Percentiles rank a stretch among this genome's conserved stretches.
Conservation (phyloP, 2,888 invertebrate genomes). For the Margaritifera margaritifera region DNA sequence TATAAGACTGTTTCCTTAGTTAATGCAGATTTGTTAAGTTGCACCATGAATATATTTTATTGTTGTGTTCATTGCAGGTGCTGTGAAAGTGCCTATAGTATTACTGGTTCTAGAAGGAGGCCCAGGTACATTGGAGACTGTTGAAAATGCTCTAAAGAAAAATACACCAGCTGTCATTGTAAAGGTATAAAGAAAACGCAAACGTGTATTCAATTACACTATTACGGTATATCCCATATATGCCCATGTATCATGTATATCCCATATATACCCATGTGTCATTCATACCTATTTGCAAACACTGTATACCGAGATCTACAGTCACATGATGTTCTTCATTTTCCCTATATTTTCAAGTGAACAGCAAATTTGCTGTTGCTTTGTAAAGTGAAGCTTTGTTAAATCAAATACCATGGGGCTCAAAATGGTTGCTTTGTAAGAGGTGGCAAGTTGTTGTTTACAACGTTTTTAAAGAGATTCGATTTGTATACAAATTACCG, state of each 20-base stretch:
- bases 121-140: constrained; percentile 65
- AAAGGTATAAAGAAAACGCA: constrained; percentile 46
- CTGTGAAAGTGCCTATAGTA: constrained; percentile 61
- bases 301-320: too few species aligned
- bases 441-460: too few species aligned
- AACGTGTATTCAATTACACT: background rate
- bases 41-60: background rate
- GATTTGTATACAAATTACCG: too few species aligned
- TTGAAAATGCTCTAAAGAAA: constrained; percentile 57
- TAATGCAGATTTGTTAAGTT: background rate
- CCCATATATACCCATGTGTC: too few species aligned
- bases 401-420: too few species aligned
- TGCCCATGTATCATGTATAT: too few species aligned
- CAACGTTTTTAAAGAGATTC: too few species aligned
- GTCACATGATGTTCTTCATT: too few species aligned
- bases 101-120: constrained; percentile 70
- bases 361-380: too few species aligned
- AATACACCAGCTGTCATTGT: constrained; percentile 69
- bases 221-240: too few species aligned
- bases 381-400: too few species aligned
- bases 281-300: background rate
- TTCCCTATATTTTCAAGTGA: background rate
- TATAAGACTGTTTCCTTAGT: background rate
- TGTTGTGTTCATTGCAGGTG: constrained; percentile 27
- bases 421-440: too few species aligned